A percentile compares a stretch with the other conserved stretches of the same genome.
Evolutionary conservation across 92 coral and sea anemone genomes (phyloP).

Genomic region (Porites lobata): DNA sequence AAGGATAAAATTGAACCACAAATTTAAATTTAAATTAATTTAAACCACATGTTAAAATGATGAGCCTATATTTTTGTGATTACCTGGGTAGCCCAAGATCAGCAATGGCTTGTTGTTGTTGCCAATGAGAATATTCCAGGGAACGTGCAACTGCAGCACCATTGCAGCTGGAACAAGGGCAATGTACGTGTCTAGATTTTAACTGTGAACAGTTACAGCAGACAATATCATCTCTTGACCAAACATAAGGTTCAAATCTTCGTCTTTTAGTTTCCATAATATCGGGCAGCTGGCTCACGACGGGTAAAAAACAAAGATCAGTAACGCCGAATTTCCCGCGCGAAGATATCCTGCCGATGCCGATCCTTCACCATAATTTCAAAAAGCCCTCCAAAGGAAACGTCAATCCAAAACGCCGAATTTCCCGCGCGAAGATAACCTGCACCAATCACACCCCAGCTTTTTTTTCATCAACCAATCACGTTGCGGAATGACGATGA

Average conservation of each 20-base stretch:
- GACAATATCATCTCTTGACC: slow-evolving; percentile 38
- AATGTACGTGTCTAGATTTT: slow-evolving; percentile 37
- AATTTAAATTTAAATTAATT: too few species aligned
- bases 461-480: not conserved
- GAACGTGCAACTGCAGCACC: slow-evolving; percentile 24
- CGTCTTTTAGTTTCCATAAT: slow-evolving; percentile 10
- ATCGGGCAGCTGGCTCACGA: not conserved
- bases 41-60: too few species aligned
- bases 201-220: slow-evolving; percentile 25
- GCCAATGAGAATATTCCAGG: slow-evolving; percentile 37
- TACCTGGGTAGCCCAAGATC: slow-evolving; percentile 17
- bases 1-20: too few species aligned
- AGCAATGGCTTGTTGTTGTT: slow-evolving; percentile 41
- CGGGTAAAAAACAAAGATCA: not conserved
- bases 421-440: slow-evolving; percentile 13
- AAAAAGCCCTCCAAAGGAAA: too few species aligned
- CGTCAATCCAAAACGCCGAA: not conserved
- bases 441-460: slow-evolving; percentile 1
- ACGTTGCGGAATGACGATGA: not conserved
- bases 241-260: not conserved
- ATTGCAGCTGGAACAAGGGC: slow-evolving; percentile 34
- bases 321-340: not conserved
- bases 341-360: not conserved
- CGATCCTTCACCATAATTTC: not conserved
- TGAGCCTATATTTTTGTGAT: not conserved